phyloP scores from a whole-genome alignment of 2,797 vertebrate species.

The Podarcis siculus region DNA sequence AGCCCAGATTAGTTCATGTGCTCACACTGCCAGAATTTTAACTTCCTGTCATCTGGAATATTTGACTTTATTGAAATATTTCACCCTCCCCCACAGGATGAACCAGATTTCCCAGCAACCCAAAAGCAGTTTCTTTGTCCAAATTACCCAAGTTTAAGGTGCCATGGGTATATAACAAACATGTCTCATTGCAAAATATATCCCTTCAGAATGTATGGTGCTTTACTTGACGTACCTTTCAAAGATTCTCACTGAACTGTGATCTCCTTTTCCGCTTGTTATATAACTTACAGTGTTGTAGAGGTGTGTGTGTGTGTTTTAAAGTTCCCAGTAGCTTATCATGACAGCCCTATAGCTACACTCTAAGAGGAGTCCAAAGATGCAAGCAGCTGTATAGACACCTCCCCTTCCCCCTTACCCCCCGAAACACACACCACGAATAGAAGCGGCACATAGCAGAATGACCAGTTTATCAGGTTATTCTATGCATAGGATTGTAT shows the following conservation, averaged over 20 bases:
- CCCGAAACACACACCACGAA: too few species aligned
- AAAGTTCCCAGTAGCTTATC: neutral
- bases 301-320: neutral
- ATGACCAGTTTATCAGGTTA: neutral
- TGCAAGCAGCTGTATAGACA: neutral
- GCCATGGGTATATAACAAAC: neutral
- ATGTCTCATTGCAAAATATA: neutral
- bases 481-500: neutral
- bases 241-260: neutral
- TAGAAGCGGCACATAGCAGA: too few species aligned
- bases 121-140: neutral
- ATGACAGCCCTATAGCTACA: neutral
- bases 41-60: neutral
- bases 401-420: too few species aligned
- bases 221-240: neutral
- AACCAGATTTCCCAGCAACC: neutral
- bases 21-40: conserved; percentile 14
- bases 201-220: neutral
- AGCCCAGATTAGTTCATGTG: conserved; percentile 20
- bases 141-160: neutral
- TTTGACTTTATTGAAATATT: neutral
- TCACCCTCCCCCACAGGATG: neutral
- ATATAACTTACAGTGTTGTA: neutral
- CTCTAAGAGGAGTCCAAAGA: neutral
- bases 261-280: neutral